These are phyloP conservation scores for Brachionichthys hirsutus DNA, from an alignment of 2,113 vertebrate genomes.

Conservation along the genomic window DNA sequence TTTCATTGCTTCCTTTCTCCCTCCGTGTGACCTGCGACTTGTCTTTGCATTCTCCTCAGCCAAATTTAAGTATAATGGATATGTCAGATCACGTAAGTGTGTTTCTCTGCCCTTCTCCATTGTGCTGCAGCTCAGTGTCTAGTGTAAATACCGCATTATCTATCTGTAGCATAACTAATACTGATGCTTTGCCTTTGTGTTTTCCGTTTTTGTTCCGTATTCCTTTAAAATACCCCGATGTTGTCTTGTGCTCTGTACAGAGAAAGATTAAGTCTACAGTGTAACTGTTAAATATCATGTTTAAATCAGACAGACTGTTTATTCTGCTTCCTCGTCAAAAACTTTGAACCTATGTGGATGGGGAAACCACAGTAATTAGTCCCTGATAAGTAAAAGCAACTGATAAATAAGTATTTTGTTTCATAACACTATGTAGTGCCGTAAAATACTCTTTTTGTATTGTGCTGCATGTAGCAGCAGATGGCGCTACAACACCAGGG, in stretches of 20 bases:
- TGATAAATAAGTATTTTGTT: constrained; percentile 40
- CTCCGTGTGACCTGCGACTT: constrained; percentile 79
- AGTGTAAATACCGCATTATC: constrained; percentile 49
- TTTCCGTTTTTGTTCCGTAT: constrained; percentile 34
- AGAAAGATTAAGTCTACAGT: constrained; percentile 19
- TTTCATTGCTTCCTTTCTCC: constrained; percentile 68
- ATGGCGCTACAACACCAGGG: constrained; percentile 84
- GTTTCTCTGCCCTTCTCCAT: constrained; percentile 76
- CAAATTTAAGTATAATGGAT: constrained; percentile 87
- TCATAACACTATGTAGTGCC: constrained; percentile 56
- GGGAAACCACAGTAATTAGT: constrained; percentile 24
- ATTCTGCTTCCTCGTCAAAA: constrained; percentile 20
- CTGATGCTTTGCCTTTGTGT: constrained; percentile 46
- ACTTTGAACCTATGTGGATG: constrained; percentile 18
- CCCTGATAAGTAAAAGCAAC: constrained; percentile 14
- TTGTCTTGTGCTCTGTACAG: constrained; percentile 40
- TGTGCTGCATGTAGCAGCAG: constrained; percentile 81
- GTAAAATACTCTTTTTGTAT: constrained; percentile 74
- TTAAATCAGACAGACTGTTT: constrained; percentile 26
- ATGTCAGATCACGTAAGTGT: constrained; percentile 86
- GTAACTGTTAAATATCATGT: constrained; percentile 25
- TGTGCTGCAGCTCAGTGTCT: constrained; percentile 66
- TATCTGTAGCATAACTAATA: constrained; percentile 48
- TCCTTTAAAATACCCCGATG: constrained; percentile 39
- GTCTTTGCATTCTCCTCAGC: constrained; percentile 83